These are phyloP conservation scores for Egretta garzetta DNA, from an alignment of 2,113 vertebrate species.

Conservation along the genomic window DNA sequence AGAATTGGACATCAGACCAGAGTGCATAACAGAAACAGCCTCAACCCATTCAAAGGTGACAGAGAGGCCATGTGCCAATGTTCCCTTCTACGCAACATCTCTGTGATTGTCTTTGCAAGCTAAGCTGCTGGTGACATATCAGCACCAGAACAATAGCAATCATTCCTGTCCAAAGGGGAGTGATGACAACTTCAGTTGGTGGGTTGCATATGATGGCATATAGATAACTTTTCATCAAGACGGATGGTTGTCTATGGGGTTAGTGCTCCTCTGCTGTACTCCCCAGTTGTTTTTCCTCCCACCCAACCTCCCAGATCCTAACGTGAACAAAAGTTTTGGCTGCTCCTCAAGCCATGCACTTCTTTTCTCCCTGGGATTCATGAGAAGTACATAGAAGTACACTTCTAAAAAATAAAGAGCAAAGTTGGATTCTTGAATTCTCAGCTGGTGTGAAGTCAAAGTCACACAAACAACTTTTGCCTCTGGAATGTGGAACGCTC, in stretches of 20 bases:
- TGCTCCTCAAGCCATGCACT: not conserved
- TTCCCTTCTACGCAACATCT: not conserved
- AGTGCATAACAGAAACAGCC: not conserved
- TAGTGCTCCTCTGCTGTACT: not conserved
- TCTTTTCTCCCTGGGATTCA: not conserved
- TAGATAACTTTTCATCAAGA: not conserved
- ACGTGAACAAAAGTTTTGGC: not conserved
- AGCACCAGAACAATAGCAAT: not conserved
- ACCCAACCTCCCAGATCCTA: not conserved
- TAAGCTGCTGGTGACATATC: not conserved
- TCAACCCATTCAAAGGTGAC: not conserved
- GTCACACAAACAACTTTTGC: not conserved
- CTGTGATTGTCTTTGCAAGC: not conserved
- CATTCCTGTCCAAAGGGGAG: not conserved
- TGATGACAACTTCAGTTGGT: not conserved
- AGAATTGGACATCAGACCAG: not conserved
- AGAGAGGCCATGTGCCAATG: not conserved
- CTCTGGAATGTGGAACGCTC: not conserved
- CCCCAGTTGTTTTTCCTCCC: not conserved
- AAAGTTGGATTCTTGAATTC: not conserved
- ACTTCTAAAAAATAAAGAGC: not conserved
- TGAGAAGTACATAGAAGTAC: not conserved
- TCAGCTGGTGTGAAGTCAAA: not conserved
- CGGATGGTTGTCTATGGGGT: accelerated
- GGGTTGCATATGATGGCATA: accelerated